Conservation (phyloP, 2,888 invertebrate genomes). For the Napeogenes sylphis region DNA sequence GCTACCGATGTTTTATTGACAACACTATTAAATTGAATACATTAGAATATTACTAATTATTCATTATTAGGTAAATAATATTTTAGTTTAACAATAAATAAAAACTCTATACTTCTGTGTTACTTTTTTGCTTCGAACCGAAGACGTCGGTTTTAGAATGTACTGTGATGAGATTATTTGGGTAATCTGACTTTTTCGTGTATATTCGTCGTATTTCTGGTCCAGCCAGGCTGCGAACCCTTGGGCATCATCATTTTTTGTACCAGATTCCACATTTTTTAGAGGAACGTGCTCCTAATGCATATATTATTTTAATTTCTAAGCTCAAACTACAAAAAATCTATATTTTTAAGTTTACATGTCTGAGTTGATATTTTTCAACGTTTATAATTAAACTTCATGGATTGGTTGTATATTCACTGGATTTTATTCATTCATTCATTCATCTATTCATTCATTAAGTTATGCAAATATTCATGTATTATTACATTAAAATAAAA, state of each 20-base stretch:
- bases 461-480: too few species aligned
- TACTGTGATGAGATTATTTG: constrained; percentile 16
- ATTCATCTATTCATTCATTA: too few species aligned
- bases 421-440: too few species aligned
- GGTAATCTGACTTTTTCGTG: constrained; percentile 36
- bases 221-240: constrained; percentile 65
- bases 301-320: not conserved
- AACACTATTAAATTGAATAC: constrained; percentile 33
- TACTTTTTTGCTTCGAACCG: constrained; percentile 17
- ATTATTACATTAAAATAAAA: too few species aligned
- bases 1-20: constrained; percentile 20
- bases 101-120: constrained; percentile 23
- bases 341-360: too few species aligned
- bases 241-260: constrained; percentile 33
- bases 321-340: not conserved
- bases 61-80: too few species aligned
- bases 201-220: constrained; percentile 55
- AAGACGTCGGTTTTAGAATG: constrained; percentile 33
- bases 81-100: not conserved
- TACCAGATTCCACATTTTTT: constrained; percentile 19
- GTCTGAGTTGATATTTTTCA: too few species aligned
- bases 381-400: too few species aligned
- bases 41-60: not conserved
- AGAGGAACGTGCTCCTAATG: constrained; percentile 26
- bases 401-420: too few species aligned